These are phyloP conservation scores for Bostrychus sinensis DNA, from an alignment of 2,113 vertebrate species.

Conservation along the genomic window DNA sequence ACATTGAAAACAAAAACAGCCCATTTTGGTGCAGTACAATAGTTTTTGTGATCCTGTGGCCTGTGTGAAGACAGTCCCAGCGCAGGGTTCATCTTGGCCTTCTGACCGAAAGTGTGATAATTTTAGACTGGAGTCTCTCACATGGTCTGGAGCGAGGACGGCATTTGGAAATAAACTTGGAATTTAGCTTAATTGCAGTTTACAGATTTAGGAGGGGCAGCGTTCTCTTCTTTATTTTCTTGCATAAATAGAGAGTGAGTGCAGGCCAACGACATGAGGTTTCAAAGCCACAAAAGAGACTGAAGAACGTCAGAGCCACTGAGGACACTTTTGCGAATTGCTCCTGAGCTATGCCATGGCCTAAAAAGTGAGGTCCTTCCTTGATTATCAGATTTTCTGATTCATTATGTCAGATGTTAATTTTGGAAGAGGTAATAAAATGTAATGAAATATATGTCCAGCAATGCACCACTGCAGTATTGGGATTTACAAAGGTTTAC, in stretches of 20 bases:
- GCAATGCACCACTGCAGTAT: too few species aligned
- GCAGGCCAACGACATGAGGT: conserved; percentile 82
- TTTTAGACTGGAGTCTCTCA: conserved; percentile 81
- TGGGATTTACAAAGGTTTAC: too few species aligned
- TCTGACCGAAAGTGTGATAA: conserved; percentile 83
- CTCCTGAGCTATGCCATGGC: conserved; percentile 40
- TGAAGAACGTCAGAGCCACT: conserved; percentile 76
- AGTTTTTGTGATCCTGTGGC: conserved; percentile 49
- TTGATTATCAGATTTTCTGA: conserved; percentile 41
- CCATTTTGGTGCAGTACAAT: conserved; percentile 8
- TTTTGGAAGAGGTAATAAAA: background rate
- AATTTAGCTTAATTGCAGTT: conserved; percentile 86
- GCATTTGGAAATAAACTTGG: conserved; percentile 84
- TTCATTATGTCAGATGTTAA: background rate
- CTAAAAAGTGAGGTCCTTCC: conserved; percentile 41
- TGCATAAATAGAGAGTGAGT: conserved; percentile 83
- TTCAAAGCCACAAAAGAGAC: conserved; percentile 79
- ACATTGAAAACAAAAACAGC: conserved; percentile 4
- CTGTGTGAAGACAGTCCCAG: conserved; percentile 61
- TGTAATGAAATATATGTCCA: too few species aligned
- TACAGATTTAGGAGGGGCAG: conserved; percentile 85
- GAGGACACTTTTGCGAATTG: conserved; percentile 65
- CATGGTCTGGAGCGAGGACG: conserved; percentile 82
- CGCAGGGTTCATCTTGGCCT: conserved; percentile 71
- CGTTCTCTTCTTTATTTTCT: conserved; percentile 83